Percentiles rank a stretch among this genome's conserved stretches.
Conservation (phyloP, 2,113 vertebrate genomes). For the Pogonocichla stellata region DNA sequence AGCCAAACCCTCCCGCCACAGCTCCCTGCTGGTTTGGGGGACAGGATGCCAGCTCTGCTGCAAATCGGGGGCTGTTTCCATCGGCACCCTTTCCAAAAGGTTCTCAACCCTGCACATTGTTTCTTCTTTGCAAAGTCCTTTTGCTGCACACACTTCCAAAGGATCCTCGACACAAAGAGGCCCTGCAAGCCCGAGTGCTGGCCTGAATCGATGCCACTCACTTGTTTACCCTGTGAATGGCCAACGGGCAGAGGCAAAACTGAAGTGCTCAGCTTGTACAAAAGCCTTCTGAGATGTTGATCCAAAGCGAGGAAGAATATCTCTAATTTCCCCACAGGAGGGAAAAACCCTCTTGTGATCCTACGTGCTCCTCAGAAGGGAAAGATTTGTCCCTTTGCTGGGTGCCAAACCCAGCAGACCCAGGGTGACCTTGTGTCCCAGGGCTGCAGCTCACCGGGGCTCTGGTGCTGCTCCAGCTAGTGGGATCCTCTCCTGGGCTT, state of each 20-base stretch:
- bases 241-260: background rate
- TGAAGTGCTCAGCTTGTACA: too few species aligned
- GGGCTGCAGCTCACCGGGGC: fast-evolving
- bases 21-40: too few species aligned
- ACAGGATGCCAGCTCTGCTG: too few species aligned
- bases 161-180: fast-evolving
- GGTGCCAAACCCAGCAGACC: background rate
- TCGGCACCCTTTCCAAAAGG: background rate
- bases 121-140: background rate
- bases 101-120: fast-evolving
- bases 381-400: background rate
- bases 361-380: background rate
- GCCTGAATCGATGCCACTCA: fast-evolving
- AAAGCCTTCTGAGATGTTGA: too few species aligned
- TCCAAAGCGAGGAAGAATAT: background rate
- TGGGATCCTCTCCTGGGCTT: fast-evolving
- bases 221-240: too few species aligned
- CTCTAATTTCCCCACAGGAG: background rate
- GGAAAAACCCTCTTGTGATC: background rate
- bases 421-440: fast-evolving
- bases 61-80: background rate
- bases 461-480: background rate
- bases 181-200: fast-evolving
- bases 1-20: background rate
- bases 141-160: fast-evolving